Conservation (phyloP, 2,888 invertebrate genomes). For the Eilema caniola region DNA sequence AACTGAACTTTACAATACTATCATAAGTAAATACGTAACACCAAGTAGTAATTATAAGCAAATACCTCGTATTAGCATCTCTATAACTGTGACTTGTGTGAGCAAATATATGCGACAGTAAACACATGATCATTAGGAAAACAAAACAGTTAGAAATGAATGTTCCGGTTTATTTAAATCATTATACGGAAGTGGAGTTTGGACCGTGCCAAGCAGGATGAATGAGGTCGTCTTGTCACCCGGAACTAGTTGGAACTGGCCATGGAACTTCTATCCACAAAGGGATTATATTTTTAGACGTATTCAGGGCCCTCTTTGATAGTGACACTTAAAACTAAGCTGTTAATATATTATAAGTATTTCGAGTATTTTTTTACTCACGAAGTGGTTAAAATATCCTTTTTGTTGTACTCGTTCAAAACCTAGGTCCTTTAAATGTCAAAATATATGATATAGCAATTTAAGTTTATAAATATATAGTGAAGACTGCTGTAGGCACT, state of each 20-base stretch:
- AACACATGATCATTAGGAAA: conserved; percentile 29
- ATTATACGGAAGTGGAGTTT: conserved; percentile 38
- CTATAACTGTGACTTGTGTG: not conserved
- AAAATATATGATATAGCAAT: not conserved
- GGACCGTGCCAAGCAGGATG: conserved; percentile 21
- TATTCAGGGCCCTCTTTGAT: conserved; percentile 12
- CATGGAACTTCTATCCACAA: conserved; percentile 8
- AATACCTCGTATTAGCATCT: not conserved
- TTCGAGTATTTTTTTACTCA: too few relatives aligned
- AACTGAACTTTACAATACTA: not conserved
- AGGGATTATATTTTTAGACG: conserved; percentile 3
- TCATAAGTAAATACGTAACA: conserved; percentile 1
- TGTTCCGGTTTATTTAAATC: conserved; percentile 39
- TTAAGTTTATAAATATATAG: not conserved
- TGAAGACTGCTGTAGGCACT: not conserved
- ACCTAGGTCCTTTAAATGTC: not conserved
- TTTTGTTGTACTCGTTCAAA: not conserved
- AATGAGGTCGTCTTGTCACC: conserved; percentile 30
- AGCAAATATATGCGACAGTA: conserved; percentile 8
- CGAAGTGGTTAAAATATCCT: too few relatives aligned
- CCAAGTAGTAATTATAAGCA: not conserved
- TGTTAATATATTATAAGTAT: not conserved
- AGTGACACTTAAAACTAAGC: not conserved
- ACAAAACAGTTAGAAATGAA: conserved; percentile 16
- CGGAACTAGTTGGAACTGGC: conserved; percentile 19